Base-by-base conservation (phyloP, 2,888 invertebrate genomes). In the Aethes cnicana region DNA sequence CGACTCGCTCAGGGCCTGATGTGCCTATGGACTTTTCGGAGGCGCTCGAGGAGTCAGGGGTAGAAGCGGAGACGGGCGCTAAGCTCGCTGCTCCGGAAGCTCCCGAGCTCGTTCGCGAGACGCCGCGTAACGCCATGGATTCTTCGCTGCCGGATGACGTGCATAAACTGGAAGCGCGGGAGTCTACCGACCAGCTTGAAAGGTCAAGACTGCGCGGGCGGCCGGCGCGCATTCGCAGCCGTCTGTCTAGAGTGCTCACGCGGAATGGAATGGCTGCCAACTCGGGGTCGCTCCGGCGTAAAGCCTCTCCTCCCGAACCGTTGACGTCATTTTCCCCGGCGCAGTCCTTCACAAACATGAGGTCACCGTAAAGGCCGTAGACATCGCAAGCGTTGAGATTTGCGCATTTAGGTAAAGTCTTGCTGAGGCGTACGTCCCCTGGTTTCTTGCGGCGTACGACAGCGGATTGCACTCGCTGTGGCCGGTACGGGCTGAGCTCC, bases 91-190 rank as follows among this genome's bases (percentile, higher is more conserved):
- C 87, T 61, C 94, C 93, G 64, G 94, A 95, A 35, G 94, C 94
- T 54, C 92, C 95, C 30, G 94, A 95, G 72, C 94, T 94, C 58
- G 95, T 95, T 20, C 95, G 86, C 0, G 95, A 94, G 0, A 95
- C 92, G 47, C 93, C 93, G 1, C 94, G 91, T 9, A 94, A 81
- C 1, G 94, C 94, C 91, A 95, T 92, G 56, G 95, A 95, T 67
- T 96, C 96, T 69, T 96, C 96, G 57, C 95, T 95, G n/a, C 96
- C 95, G 0, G 96, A 95, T 0, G 95, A 96, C 0, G 95, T 95
- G 71, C 95, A 95, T 6, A 95, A 74, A 53, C 95, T 95, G 12
- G 95, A 95, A 0, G 95, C 94, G 56, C 95, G 92, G 0, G 96
- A 96, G 73, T 96, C 96, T 1, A 96, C 95, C 0, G 95, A 96